Base-by-base conservation (phyloP, 2,888 invertebrate genomes). In the Mimumesa dahlbomi region DNA sequence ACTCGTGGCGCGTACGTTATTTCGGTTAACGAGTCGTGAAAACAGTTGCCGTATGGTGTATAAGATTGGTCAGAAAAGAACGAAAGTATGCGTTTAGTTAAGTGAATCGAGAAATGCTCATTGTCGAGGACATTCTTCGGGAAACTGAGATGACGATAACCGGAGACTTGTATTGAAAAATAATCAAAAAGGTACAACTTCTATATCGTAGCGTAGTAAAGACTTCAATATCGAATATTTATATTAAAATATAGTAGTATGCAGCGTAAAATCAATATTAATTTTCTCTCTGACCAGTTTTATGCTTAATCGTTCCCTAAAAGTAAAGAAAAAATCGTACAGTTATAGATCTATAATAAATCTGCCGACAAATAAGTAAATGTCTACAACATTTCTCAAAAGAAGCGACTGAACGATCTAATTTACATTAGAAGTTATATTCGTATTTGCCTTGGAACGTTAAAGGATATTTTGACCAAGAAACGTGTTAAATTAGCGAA, bases 281-380 rank as follows among this genome's bases (percentile, higher is more conserved):
- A 48, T 25, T 49, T 22, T 40, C 34, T 43, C 21, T 56, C 38
- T 59, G 69, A 66, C 69, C 69, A 69, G 67, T 69, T 59, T 69
- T 59, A 59, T 43, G 59, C 59, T 66, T n/a, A n/a, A n/a, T n/a
- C 59, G 50, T 40, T 9, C 29, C 11, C 46, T 16, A 34, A 34
- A 34, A 29, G 9, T 5, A 25, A 25, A 25, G 25, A 5, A 7
- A 2, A 9, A 9, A n/a, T 9, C 25, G 25, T 21, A 16, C 7
- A 7, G n/a, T 34, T 14, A 14, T 3, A 21, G 18, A 1, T 7
- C 7, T 25, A 25, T 25, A 25, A 7, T 25, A 3, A 25, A 25
- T 11, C 9, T 34, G n/a, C 4, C 34, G 34, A 34, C 11, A 34
- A 34, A 34, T 34, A 34, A 34, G 9, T 34, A n/a, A n/a, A 34